phyloP scores from a whole-genome alignment of 2,888 invertebrate species.

The Imbricaverruca yamaguchii region DNA sequence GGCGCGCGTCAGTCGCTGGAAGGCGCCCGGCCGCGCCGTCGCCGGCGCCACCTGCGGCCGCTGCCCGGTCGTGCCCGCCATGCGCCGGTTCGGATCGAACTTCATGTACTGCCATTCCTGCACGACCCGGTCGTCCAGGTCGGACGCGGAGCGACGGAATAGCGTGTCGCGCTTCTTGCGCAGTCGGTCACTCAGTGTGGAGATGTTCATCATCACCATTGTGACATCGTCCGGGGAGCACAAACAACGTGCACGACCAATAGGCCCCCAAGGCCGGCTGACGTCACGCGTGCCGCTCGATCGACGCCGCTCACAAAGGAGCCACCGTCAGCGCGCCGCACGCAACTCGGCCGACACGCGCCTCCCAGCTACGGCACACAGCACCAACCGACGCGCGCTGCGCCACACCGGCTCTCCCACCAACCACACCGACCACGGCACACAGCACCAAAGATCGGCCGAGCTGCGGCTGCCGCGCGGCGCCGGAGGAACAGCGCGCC shows the following conservation, averaged over 20 bases:
- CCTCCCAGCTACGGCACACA: too few species aligned
- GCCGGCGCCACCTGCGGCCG: constrained; percentile 35
- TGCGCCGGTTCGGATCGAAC: constrained; percentile 25
- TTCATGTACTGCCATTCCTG: constrained; percentile 23
- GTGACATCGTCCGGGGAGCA: neutral
- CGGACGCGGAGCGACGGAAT: constrained; percentile 15
- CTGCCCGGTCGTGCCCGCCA: constrained; percentile 29
- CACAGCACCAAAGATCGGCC: too few species aligned
- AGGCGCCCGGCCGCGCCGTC: constrained; percentile 39
- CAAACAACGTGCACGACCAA: too few species aligned
- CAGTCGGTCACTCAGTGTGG: constrained; percentile 16
- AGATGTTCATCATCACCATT: constrained; percentile 23
- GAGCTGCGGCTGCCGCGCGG: neutral
- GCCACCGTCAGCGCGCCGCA: too few species aligned
- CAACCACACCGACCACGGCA: too few species aligned
- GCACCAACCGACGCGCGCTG: too few species aligned
- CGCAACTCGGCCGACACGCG: too few species aligned
- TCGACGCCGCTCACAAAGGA: too few species aligned
- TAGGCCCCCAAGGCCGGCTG: neutral
- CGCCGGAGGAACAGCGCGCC: neutral
- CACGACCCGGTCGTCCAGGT: constrained; percentile 17
- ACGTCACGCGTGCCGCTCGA: neutral
- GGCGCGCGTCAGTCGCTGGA: constrained; percentile 27
- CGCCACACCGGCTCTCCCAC: too few species aligned
- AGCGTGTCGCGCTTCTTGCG: constrained; percentile 23